Base-by-base conservation (phyloP, 2,888 invertebrate genomes). In the Stramonita haemastoma region DNA sequence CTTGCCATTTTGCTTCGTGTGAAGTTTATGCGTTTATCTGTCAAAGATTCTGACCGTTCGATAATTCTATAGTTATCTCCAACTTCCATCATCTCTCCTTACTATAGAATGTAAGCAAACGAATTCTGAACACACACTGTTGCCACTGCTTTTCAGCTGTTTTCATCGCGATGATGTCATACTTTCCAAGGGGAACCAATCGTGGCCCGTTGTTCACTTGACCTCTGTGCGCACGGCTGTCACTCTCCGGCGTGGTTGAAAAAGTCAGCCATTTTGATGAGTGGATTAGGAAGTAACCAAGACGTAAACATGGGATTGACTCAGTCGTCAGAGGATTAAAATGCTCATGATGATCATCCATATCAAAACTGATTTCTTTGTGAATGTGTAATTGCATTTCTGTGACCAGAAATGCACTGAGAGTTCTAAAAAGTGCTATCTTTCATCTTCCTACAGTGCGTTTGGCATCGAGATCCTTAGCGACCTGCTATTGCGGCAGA, bases 201-300 rank as follows among this genome's bases (percentile, higher is more conserved):
- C 91, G 90, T 79, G 91, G 87, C 85, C 19, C 87, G 89, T 89
- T 90, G 90, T 92, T 90, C 88, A 87, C 87, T 89, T 91, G 92
- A 92, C 92, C 92, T 91, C 92, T 90, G 91, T 94, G 94, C 94
- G 94, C 94, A 93, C 92, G 92, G 91, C 92, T 91, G 91, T 91
- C 92, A 91, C 92, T 92, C 93, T 93, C 93, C 86, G 92, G 94
- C 93, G 93, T 93, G 94, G 93, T 93, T 92, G 92, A 92, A 93
- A 91, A 93, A 93, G 94, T 94, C 95, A 93, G 95, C 95, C 95
- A 95, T 95, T 93, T 95, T 95, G 93, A 88, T 90, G 86, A 86
- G 86, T 89, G 86, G 86, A 90, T 70, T 89, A 73, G 85, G 89
- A 84, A 73, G 85, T 70, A 70, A 84, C 84, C 85, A 85, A 46